Evolutionary conservation across 2,888 invertebrate species (phyloP).

Genomic region (Bursaphelenchus okinawaensis): DNA sequence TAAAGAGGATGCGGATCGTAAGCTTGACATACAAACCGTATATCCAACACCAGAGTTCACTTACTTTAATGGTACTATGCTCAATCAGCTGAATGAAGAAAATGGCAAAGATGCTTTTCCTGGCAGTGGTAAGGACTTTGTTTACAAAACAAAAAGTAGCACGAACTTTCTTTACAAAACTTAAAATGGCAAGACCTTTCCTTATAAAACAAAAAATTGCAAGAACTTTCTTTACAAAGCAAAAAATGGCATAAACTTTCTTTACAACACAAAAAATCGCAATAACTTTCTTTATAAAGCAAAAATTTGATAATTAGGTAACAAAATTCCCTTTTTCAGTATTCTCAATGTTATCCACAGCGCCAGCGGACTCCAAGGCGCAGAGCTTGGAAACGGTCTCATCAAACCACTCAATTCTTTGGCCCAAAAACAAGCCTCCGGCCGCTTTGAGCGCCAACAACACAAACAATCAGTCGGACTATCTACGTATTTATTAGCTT

Average conservation of each 20-base stretch:
- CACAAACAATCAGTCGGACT: not conserved
- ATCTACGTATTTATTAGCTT: not conserved
- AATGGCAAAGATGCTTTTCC: not conserved
- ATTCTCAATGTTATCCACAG: not conserved
- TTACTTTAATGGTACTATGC: slow-evolving; percentile 1
- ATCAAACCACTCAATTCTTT: not conserved
- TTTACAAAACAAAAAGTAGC: too few relatives aligned
- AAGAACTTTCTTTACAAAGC: too few relatives aligned
- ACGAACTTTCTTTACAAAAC: too few relatives aligned
- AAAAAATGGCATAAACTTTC: too few relatives aligned
- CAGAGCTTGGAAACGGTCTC: not conserved
- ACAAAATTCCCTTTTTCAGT: not conserved
- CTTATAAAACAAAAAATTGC: too few relatives aligned
- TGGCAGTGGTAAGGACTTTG: not conserved
- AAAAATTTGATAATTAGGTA: too few relatives aligned
- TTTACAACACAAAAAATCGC: too few relatives aligned
- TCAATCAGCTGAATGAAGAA: not conserved
- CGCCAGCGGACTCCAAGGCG: not conserved
- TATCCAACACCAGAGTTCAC: slow-evolving; percentile 10
- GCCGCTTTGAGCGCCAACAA: not conserved
- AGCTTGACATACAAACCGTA: not conserved
- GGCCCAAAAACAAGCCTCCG: not conserved
- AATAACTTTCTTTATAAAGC: too few relatives aligned
- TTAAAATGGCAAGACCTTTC: too few relatives aligned
- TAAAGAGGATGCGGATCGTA: not conserved